Conservation (phyloP, 2,113 vertebrate genomes). For the Proterorhinus semilunaris region DNA sequence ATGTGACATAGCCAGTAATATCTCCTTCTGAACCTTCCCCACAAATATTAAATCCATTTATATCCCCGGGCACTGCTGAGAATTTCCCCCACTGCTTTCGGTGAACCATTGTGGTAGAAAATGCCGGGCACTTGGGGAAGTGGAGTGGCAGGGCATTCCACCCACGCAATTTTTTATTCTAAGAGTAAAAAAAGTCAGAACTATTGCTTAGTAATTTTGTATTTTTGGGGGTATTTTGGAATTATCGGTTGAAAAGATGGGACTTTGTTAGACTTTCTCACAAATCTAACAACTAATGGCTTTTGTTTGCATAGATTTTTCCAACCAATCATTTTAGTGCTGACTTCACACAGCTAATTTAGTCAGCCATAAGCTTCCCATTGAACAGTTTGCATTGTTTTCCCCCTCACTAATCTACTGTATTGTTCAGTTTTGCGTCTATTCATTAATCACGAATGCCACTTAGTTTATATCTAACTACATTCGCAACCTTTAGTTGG, state of each 20-base stretch:
- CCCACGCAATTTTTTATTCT: conserved; percentile 33
- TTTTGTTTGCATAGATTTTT: conserved; percentile 7
- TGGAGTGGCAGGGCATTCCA: conserved; percentile 28
- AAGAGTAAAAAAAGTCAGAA: conserved; percentile 28
- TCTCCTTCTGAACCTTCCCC: conserved; percentile 29
- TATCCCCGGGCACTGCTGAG: conserved; percentile 32
- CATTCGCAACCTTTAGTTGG: conserved; percentile 50
- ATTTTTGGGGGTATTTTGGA: conserved; percentile 17
- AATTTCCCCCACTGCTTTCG: conserved; percentile 35
- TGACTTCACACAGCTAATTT: conserved; percentile 9
- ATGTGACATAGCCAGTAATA: conserved; percentile 36
- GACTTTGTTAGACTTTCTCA: conserved; percentile 1
- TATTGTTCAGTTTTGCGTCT: conserved; percentile 33
- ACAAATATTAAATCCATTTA: conserved; percentile 51
- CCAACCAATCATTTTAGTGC: conserved; percentile 8
- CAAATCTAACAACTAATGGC: conserved; percentile 8
- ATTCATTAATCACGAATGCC: conserved; percentile 58
- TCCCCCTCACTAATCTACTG: conserved; percentile 44
- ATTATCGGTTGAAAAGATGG: conserved; percentile 29
- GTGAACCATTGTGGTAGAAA: conserved; percentile 34
- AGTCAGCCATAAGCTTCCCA: conserved; percentile 19
- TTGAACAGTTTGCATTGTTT: conserved; percentile 22
- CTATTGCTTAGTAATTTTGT: conserved; percentile 34
- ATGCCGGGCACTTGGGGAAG: conserved; percentile 32
- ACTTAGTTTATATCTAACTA: conserved; percentile 51